Percentiles rank a stretch among this genome's conserved stretches.
Conservation (phyloP, 2,113 vertebrate species). For the Corapipo altera region DNA sequence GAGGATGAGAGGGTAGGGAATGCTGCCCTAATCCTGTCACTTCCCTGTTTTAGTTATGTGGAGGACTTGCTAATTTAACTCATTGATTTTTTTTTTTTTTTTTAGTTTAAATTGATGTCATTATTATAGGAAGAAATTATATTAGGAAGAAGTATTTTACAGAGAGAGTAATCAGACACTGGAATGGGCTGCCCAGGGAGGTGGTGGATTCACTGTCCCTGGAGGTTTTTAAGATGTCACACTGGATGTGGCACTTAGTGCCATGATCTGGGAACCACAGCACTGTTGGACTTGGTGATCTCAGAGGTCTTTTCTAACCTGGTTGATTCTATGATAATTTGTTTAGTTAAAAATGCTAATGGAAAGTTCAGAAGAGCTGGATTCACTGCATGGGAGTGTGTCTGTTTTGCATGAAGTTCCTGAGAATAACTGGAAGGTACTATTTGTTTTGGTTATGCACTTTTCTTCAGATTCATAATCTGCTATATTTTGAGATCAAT, state of each 20-base stretch:
- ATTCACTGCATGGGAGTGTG: not conserved
- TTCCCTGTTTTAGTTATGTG: not conserved
- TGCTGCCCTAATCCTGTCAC: not conserved
- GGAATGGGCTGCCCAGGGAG: too few relatives aligned
- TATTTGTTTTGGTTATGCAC: not conserved
- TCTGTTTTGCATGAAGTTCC: fast-evolving
- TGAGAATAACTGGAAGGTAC: not conserved
- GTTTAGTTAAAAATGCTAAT: not conserved
- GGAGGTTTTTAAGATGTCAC: too few relatives aligned
- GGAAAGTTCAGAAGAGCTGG: not conserved
- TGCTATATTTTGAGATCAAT: not conserved
- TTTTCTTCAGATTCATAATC: not conserved
- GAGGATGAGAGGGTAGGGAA: not conserved
- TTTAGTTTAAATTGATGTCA: not conserved
- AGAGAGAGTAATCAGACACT: too few relatives aligned
- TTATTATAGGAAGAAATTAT: too few relatives aligned
- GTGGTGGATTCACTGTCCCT: too few relatives aligned
- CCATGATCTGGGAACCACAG: too few relatives aligned
- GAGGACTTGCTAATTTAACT: not conserved
- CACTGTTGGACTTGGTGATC: too few relatives aligned
- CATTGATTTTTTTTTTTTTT: not conserved
- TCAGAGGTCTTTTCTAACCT: too few relatives aligned
- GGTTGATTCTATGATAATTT: not conserved
- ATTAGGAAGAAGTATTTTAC: too few relatives aligned
- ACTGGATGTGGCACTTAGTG: too few relatives aligned